Base-by-base conservation (phyloP, 2,888 invertebrate genomes). In the Cactoblastis cactorum region DNA sequence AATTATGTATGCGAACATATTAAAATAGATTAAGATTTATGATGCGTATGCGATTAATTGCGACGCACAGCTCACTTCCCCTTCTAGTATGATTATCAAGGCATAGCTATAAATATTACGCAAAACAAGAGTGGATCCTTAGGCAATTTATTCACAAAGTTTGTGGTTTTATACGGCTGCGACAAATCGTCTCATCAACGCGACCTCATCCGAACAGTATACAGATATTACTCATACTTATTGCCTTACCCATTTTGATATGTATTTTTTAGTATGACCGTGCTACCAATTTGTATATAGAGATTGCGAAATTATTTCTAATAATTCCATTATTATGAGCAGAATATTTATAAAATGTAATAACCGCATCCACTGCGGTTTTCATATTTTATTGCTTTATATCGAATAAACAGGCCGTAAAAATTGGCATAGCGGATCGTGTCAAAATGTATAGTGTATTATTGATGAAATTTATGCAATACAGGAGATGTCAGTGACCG, bases 401-500 rank as follows among this genome's bases (percentile, higher is more conserved):
- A 51, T 37, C 37, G 14, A 28, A 35, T 35, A 34, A 46, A 46
- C 47, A 37, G 37, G 35, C 37, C 47, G 37, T 48, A 37, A 28
- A 38, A 52, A 49, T 51, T 45, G 50, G 49, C 35, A 47, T 46
- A 52, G 49, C 51, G 47, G 46, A 51, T 51, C 38, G 45, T 38
- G 47, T 38, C 41, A 49, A 49, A 47, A 51, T 49, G 45, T 45
- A 39, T 52, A 51, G 55, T 54, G 51, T 56, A 56, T 53, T 61
- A 63, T 68, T 69, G 71, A 69, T 69, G 69, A 74, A 49, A 73
- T 76, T 69, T 70, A 77, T 74, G 77, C 75, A 80, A 80, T 69
- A 74, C 74, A 74, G 76, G 74, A 77, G 74, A 80, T 76, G 83
- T 78, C 81, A 82, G 76, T 81, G 83, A 81, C 83, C 81, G 80